Evolutionary conservation across 2,113 vertebrate species (phyloP).

Genomic region (Numida meleagris): DNA sequence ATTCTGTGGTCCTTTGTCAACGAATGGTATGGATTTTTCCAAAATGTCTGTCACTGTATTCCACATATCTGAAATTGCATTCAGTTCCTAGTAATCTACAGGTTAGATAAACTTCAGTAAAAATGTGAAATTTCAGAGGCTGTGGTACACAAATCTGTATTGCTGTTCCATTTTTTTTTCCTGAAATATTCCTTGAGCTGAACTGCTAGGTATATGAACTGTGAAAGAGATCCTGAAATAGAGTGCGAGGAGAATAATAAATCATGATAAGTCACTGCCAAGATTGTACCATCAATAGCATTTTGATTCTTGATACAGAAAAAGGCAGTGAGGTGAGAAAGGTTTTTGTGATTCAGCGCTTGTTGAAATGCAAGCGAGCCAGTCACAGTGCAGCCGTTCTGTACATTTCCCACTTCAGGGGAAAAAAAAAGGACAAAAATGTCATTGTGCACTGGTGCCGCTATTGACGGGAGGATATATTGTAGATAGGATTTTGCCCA

Average conservation of each 20-base stretch:
- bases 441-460: not conserved
- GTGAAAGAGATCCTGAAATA: not conserved
- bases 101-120: not conserved
- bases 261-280: not conserved
- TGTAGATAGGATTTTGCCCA: not conserved
- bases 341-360: not conserved
- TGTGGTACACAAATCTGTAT: not conserved
- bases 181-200: not conserved
- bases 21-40: not conserved
- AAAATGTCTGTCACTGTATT: not conserved
- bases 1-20: not conserved
- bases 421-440: not conserved
- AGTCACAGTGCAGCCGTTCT: not conserved
- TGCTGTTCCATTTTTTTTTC: not conserved
- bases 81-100: not conserved
- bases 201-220: not conserved
- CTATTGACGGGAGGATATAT: not conserved
- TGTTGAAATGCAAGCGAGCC: not conserved
- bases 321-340: not conserved
- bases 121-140: not conserved
- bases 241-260: not conserved
- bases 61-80: not conserved
- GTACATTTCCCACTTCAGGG: not conserved
- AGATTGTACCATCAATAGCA: not conserved
- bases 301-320: not conserved